A percentile compares a stretch with the other conserved stretches of the same genome.
These are phyloP conservation scores for Cepaea hortensis DNA, from an alignment of 2,888 invertebrate genomes.

Conservation along the genomic window DNA sequence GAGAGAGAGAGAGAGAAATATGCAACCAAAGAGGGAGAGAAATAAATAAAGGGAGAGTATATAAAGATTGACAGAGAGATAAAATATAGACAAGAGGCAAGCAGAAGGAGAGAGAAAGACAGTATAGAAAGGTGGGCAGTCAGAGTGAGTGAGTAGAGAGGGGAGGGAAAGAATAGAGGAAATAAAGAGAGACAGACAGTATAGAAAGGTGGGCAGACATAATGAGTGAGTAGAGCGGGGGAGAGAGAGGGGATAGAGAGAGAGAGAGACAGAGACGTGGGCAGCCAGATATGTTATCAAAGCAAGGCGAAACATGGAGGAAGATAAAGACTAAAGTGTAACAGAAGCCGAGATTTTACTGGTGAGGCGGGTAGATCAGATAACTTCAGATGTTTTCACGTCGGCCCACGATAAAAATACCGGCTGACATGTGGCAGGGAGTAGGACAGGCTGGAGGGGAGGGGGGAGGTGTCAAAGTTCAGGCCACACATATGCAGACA, in stretches of 20 bases:
- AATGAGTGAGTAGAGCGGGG: too few species aligned
- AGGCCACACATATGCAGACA: background rate
- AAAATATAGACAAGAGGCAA: too few species aligned
- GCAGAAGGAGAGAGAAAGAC: background rate
- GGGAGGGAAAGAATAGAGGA: background rate
- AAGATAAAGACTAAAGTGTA: too few species aligned
- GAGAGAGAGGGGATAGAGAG: too few species aligned
- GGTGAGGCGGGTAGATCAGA: background rate
- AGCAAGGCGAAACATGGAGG: too few species aligned
- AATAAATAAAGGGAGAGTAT: too few species aligned
- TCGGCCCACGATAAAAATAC: background rate
- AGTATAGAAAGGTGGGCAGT: background rate
- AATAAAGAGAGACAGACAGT: background rate
- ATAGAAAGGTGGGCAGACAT: background rate
- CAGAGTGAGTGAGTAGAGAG: background rate
- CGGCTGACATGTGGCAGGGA: background rate
- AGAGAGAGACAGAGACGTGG: too few species aligned
- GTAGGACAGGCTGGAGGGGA: background rate
- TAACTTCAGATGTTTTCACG: background rate
- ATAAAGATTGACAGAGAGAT: too few species aligned
- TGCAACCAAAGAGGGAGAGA: too few species aligned
- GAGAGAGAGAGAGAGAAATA: too few species aligned
- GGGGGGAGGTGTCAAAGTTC: background rate
- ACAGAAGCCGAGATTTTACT: too few species aligned
- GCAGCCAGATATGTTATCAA: too few species aligned